Evolutionary conservation across 2,113 vertebrate genomes (phyloP).

Genomic region (Albula goreensis): DNA sequence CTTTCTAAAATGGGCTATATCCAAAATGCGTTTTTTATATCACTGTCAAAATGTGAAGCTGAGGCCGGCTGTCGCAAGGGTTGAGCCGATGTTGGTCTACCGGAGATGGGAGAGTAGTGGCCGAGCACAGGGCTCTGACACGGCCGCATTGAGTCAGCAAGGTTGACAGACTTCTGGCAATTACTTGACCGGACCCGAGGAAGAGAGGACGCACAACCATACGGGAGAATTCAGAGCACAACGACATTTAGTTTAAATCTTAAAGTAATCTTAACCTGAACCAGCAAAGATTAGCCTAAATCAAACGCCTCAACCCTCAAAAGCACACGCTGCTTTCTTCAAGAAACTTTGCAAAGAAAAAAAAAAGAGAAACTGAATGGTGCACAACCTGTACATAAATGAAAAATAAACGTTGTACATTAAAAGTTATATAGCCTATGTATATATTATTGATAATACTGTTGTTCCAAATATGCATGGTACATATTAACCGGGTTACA

Average conservation of each 20-base stretch:
- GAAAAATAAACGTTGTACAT: too few species aligned
- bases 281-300: not conserved
- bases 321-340: not conserved
- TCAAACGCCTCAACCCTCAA: not conserved
- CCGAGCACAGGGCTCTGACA: not conserved
- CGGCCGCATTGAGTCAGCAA: not conserved
- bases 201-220: not conserved
- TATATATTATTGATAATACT: too few species aligned
- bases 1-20: not conserved
- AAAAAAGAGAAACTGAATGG: not conserved
- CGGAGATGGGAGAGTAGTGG: not conserved
- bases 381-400: not conserved
- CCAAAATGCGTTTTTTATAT: not conserved
- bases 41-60: not conserved
- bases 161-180: not conserved
- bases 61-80: too few species aligned
- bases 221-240: not conserved
- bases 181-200: not conserved
- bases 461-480: too few species aligned
- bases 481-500: not conserved
- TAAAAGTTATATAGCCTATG: too few species aligned
- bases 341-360: not conserved
- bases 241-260: not conserved
- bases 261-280: not conserved
- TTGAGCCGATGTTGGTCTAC: too few species aligned